Conservation (phyloP, 2,888 invertebrate genomes). For the Nomada ferruginata region DNA sequence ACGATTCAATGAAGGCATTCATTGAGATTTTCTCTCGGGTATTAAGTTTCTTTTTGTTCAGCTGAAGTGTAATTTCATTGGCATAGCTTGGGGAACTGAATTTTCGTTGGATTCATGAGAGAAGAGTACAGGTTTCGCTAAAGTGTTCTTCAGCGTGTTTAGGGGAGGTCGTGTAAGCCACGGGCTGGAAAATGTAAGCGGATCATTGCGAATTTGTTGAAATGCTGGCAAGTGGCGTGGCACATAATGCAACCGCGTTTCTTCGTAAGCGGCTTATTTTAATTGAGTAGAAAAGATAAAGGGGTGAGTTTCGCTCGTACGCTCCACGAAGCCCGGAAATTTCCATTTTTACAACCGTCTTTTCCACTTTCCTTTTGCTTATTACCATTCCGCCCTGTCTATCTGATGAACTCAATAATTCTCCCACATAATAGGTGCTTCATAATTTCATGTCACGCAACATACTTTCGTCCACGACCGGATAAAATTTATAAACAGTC, state of each 20-base stretch:
- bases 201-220: slow-evolving; percentile 37
- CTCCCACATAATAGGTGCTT: too few relatives aligned
- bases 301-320: neutral
- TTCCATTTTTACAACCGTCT: neutral
- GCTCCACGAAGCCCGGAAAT: neutral
- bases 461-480: too few relatives aligned
- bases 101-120: neutral
- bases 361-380: neutral
- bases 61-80: neutral
- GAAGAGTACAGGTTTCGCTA: neutral
- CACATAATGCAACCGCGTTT: slow-evolving; percentile 19
- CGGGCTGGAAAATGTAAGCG: slow-evolving; percentile 30
- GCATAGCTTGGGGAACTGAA: neutral
- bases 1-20: too few relatives aligned
- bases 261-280: slow-evolving; percentile 26
- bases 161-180: slow-evolving; percentile 7
- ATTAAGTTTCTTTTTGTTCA: too few relatives aligned
- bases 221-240: slow-evolving; percentile 19
- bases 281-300: slow-evolving; percentile 20
- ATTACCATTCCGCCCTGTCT: neutral
- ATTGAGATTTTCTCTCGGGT: too few relatives aligned
- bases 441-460: too few relatives aligned
- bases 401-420: too few relatives aligned
- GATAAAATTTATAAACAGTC: too few relatives aligned
- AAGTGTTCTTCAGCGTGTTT: slow-evolving; percentile 9